These are phyloP conservation scores for Nothura maculosa DNA, from an alignment of 2,797 vertebrate species.

Conservation along the genomic window DNA sequence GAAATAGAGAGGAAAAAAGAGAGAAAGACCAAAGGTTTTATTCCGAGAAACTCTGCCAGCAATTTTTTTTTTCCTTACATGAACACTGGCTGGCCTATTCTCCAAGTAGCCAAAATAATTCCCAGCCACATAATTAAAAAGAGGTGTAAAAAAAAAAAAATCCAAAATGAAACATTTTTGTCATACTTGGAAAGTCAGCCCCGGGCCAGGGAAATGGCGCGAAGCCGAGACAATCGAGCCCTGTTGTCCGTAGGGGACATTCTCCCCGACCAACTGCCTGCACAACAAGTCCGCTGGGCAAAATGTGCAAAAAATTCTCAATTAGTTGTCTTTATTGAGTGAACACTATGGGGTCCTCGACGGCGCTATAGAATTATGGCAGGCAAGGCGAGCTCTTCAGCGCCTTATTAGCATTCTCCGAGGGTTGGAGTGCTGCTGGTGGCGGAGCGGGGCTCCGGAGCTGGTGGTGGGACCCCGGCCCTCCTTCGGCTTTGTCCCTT, in stretches of 20 bases:
- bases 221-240: slow-evolving; percentile 78
- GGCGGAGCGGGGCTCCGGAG: slow-evolving; percentile 83
- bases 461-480: slow-evolving; percentile 82
- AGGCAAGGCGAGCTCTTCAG: slow-evolving; percentile 85
- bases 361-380: slow-evolving; percentile 86
- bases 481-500: slow-evolving; percentile 83
- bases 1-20: background rate
- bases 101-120: slow-evolving; percentile 74
- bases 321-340: slow-evolving; percentile 90
- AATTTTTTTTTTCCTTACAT: slow-evolving; percentile 42
- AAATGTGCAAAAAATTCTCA: slow-evolving; percentile 90
- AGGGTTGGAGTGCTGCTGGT: slow-evolving; percentile 83
- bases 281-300: slow-evolving; percentile 83
- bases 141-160: background rate
- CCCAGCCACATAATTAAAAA: slow-evolving; percentile 74
- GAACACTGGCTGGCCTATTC: slow-evolving; percentile 13
- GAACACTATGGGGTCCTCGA: slow-evolving; percentile 87
- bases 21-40: slow-evolving; percentile 69
- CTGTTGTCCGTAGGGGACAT: slow-evolving; percentile 83
- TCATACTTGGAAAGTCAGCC: slow-evolving; percentile 86
- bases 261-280: slow-evolving; percentile 82
- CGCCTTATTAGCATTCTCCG: slow-evolving; percentile 87
- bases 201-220: slow-evolving; percentile 72
- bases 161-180: slow-evolving; percentile 87
- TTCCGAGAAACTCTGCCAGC: slow-evolving; percentile 78